Evolutionary conservation across 2,888 invertebrate genomes (phyloP).

Genomic region (Hirtodrosophila trivittata): DNA sequence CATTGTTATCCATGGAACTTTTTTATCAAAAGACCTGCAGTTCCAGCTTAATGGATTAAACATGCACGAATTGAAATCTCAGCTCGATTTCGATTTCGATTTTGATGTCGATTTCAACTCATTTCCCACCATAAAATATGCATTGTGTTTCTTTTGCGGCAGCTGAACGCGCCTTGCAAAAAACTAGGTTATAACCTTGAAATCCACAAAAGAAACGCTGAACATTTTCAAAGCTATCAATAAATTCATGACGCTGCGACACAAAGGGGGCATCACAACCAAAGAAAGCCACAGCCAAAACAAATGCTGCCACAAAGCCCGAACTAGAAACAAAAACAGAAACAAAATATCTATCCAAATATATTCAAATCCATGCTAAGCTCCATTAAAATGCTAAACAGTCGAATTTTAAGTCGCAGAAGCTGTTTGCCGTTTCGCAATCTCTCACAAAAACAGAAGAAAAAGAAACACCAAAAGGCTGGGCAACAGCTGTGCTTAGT

Average conservation of each 20-base stretch:
- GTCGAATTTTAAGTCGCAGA: constrained; percentile 7
- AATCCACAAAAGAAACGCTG: constrained; percentile 68
- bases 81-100: background rate
- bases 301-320: background rate
- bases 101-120: constrained; percentile 4
- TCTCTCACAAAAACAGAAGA: constrained; percentile 24
- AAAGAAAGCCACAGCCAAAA: constrained; percentile 54
- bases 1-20: constrained; percentile 54
- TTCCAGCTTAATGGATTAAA: constrained; percentile 47
- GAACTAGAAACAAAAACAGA: constrained; percentile 4
- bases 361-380: constrained; percentile 66
- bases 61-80: constrained; percentile 27
- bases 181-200: constrained; percentile 79
- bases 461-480: constrained; percentile 35
- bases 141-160: constrained; percentile 51
- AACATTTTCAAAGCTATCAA: constrained; percentile 62
- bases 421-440: constrained; percentile 52
- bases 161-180: constrained; percentile 55
- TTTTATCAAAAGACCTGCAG: constrained; percentile 53
- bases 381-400: constrained; percentile 68
- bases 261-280: constrained; percentile 33
- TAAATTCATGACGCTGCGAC: constrained; percentile 60
- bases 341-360: constrained; percentile 33
- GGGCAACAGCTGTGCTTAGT: constrained; percentile 36
- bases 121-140: constrained; percentile 67